These are phyloP conservation scores for Heliothis subflexa DNA, from an alignment of 1,140 invertebrate species.

Conservation along the genomic window DNA sequence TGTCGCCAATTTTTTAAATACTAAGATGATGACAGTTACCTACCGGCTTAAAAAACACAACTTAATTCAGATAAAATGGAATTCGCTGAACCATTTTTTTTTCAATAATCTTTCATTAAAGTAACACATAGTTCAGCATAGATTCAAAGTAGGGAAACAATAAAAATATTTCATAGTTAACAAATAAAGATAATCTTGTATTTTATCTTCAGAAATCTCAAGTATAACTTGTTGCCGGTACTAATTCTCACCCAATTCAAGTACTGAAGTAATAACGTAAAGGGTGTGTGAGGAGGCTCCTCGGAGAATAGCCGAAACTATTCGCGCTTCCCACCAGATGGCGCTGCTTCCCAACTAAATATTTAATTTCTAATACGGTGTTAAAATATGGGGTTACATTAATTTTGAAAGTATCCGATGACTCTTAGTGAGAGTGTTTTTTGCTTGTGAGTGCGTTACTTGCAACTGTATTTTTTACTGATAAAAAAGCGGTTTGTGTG, in stretches of 20 bases:
- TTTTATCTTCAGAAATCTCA: neutral
- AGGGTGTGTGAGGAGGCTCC: constrained; percentile 15
- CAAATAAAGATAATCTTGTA: neutral
- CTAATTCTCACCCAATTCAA: constrained; percentile 18
- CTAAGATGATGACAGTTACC: neutral
- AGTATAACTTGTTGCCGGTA: constrained; percentile 15
- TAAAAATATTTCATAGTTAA: too few species aligned
- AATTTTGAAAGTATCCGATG: constrained; percentile 12
- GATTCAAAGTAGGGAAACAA: too few species aligned
- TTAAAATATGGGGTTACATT: constrained; percentile 37
- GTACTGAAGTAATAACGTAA: constrained; percentile 19
- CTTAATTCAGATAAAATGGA: too few species aligned
- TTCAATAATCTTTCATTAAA: too few species aligned
- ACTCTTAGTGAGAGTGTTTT: neutral
- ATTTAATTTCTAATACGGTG: constrained; percentile 38
- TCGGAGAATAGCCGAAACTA: constrained; percentile 26
- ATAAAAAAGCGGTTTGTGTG: too few species aligned
- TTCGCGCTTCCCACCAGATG: constrained; percentile 8
- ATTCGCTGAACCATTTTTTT: too few species aligned
- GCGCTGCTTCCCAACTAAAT: neutral
- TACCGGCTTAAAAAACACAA: too few species aligned
- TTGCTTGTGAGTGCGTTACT: neutral
- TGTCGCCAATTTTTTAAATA: neutral
- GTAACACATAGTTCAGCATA: too few species aligned
- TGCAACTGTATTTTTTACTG: too few species aligned